Evolutionary conservation across 2,888 invertebrate genomes (phyloP), one percentile per base, ranked within the genome.

Genomic region (Arge pagana): DNA sequence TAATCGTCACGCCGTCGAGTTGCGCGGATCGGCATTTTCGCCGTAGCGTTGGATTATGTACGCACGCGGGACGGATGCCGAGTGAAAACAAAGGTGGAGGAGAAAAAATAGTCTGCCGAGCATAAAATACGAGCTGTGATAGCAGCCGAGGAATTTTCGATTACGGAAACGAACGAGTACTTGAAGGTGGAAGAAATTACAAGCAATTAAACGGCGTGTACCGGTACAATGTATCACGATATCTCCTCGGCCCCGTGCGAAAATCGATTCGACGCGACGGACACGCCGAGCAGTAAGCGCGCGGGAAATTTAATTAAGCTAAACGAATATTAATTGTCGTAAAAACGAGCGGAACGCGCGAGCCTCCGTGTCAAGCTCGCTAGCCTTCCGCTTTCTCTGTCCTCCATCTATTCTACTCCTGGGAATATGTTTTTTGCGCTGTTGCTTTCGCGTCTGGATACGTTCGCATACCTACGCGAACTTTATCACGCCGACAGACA

Each of bases 301-400:
- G 48, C 55, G 54, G 48, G 56, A 48, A 61, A 62, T 62, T 61
- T 60, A 62, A 62, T 62, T 62, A 61, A 62, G 60, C 57, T 61
- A 58, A 62, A 62, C 57, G 61, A 61, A 60, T 60, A 62, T 60
- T 62, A 61, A 62, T 62, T 60, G 61, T 57, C 55, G 55, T 56
- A 60, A 61, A 60, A 62, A 58, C 53, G 48, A 43, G 55, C 52
- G 4, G 43, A 21, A 33, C 11, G 8, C 33, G n/a, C 13, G 11
- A 13, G 16, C 30, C 30, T 19, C 16, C 15, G 28, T 15, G 11
- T 21, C 11, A n/a, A n/a, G n/a, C n/a, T n/a, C n/a, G n/a, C n/a
- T n/a, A n/a, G 16, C 26, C 11, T 7, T 23, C 40, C 13, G 8
- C 13, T n/a, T 6, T 8, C 18, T 4, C 6, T 6, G 2, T 6